Conservation (phyloP, 2,113 vertebrate genomes). For the Crotalus helleri region DNA sequence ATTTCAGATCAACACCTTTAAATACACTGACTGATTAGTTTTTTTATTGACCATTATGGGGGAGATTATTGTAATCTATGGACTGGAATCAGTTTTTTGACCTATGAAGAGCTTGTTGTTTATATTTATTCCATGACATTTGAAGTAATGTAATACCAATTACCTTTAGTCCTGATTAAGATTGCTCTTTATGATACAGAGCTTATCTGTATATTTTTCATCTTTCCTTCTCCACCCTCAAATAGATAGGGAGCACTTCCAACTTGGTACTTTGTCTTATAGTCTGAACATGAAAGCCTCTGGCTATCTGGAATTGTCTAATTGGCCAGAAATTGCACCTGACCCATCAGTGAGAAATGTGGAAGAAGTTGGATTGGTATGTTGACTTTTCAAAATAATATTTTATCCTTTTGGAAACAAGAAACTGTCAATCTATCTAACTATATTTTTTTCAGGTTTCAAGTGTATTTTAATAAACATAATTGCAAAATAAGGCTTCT, state of each 20-base stretch:
- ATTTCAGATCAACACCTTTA: conserved; percentile 85
- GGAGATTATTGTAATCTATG: conserved; percentile 84
- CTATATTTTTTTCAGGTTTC: conserved; percentile 9
- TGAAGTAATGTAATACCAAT: conserved; percentile 79
- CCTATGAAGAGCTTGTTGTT: conserved; percentile 80
- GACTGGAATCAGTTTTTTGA: conserved; percentile 79
- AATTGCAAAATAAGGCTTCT: not conserved
- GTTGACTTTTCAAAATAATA: conserved; percentile 57
- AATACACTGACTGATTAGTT: conserved; percentile 85
- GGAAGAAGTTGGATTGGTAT: conserved; percentile 84
- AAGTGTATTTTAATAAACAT: not conserved
- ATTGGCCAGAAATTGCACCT: conserved; percentile 89
- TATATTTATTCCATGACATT: conserved; percentile 83
- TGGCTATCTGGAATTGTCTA: conserved; percentile 91
- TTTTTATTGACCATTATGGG: conserved; percentile 85
- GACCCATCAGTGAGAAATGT: conserved; percentile 92
- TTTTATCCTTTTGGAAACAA: conserved; percentile 19
- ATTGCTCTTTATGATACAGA: conserved; percentile 65
- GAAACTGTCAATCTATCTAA: conserved; percentile 10
- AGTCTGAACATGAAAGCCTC: conserved; percentile 83
- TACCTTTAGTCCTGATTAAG: conserved; percentile 74
- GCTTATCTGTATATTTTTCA: conserved; percentile 65
- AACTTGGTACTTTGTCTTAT: conserved; percentile 94
- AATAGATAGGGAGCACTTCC: conserved; percentile 92
- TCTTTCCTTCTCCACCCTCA: conserved; percentile 21